Conservation (phyloP, 2,113 vertebrate species). For the Tupaia tana region DNA sequence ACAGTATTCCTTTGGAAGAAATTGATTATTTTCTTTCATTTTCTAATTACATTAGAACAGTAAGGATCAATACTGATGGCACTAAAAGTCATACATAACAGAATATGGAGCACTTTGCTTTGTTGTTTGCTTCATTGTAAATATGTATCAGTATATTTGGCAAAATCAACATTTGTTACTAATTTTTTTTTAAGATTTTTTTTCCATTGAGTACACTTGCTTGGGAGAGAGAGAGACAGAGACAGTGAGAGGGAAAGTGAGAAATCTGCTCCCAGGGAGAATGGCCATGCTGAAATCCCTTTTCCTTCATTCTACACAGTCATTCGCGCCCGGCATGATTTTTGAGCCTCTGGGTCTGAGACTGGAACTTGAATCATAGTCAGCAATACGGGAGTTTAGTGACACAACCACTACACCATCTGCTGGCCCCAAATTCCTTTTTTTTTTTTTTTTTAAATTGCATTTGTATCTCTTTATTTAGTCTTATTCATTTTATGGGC, state of each 20-base stretch:
- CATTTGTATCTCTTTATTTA: background rate
- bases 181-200: background rate
- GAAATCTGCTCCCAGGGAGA: too few species aligned
- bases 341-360: too few species aligned
- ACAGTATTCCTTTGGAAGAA: background rate
- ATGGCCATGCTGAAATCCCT: too few species aligned
- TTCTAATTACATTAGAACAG: background rate
- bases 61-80: background rate
- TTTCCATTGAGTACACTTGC: too few species aligned
- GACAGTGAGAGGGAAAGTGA: too few species aligned
- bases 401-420: too few species aligned
- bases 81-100: background rate
- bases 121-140: background rate
- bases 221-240: too few species aligned
- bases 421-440: background rate
- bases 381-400: too few species aligned
- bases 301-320: too few species aligned
- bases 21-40: conserved; percentile 35
- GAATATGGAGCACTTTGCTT: background rate
- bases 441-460: background rate
- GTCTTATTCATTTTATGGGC: background rate
- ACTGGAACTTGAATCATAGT: too few species aligned
- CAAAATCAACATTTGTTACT: background rate
- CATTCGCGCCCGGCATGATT: too few species aligned
- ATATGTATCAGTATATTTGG: background rate